These are phyloP conservation scores for Rhopalosiphum maidis DNA, from an alignment of 1,140 invertebrate species.

Conservation along the genomic window DNA sequence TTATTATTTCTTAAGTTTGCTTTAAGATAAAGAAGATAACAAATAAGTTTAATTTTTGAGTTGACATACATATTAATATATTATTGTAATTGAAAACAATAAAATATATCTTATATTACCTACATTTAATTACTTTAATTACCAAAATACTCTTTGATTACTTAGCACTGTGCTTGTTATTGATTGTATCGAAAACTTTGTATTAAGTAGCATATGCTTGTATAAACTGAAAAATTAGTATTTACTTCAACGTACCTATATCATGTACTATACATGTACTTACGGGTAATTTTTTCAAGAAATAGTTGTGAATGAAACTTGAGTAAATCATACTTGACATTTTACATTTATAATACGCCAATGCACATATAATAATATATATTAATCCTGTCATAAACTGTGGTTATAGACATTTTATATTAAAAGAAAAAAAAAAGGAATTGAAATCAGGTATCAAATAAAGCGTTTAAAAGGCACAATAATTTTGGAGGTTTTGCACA, in stretches of 20 bases:
- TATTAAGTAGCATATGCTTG: neutral
- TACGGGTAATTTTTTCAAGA: neutral
- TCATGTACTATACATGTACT: neutral
- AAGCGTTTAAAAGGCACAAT: constrained; percentile 26
- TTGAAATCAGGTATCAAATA: neutral
- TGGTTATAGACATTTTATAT: neutral
- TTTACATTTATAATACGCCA: neutral
- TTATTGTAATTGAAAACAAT: neutral
- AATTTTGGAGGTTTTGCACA: neutral
- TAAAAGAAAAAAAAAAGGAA: neutral
- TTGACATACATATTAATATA: neutral
- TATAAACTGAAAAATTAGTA: neutral
- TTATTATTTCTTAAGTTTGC: neutral
- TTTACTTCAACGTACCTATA: neutral
- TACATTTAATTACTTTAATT: too few species aligned
- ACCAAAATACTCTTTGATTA: neutral
- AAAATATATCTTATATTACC: too few species aligned
- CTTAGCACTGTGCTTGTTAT: neutral
- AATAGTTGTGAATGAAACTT: neutral
- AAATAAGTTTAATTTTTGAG: neutral
- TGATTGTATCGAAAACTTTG: neutral
- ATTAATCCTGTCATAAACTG: neutral
- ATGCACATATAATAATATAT: neutral
- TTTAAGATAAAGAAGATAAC: neutral
- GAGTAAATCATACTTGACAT: neutral